A percentile compares a stretch with the other conserved stretches of the same genome.
phyloP scores from a whole-genome alignment of 2,113 vertebrate species.

The Dicaeum eximium region DNA sequence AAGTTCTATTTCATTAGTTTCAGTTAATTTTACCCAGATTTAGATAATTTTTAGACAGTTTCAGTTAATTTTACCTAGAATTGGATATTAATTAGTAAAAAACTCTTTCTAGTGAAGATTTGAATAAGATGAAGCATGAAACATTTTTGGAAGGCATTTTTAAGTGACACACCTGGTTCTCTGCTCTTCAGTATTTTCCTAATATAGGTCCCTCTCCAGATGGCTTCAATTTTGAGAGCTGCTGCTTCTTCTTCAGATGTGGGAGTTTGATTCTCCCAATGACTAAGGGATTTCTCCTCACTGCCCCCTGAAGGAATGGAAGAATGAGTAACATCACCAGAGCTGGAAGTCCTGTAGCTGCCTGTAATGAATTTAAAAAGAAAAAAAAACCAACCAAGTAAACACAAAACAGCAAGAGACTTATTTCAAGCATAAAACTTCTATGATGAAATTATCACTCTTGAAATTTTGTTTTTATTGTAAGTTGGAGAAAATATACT shows the following conservation, averaged over 20 bases:
- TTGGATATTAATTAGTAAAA: not conserved
- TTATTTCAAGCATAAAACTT: not conserved
- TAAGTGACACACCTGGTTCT: slow-evolving; percentile 67
- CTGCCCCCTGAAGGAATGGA: not conserved
- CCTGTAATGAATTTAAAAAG: not conserved
- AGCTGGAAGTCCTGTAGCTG: not conserved
- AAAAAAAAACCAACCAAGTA: rapidly evolving
- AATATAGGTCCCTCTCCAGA: slow-evolving; percentile 65
- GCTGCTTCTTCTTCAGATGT: slow-evolving; percentile 69
- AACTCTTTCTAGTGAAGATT: not conserved
- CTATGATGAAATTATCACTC: not conserved
- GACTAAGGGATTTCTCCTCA: slow-evolving; percentile 23
- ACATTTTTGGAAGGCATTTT: not conserved
- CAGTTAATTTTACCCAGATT: not conserved
- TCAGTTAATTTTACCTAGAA: not conserved
- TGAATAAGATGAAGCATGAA: not conserved
- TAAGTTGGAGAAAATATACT: not conserved
- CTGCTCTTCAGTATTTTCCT: slow-evolving; percentile 62
- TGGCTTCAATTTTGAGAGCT: slow-evolving; percentile 70
- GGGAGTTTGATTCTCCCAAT: slow-evolving; percentile 59
- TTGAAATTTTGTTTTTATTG: not conserved
- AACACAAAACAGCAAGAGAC: not conserved
- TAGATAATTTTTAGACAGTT: too few species aligned
- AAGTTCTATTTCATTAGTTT: not conserved
- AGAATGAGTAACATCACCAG: not conserved